These are phyloP conservation scores for Nicator chloris DNA, from an alignment of 2,113 vertebrate genomes.

Conservation along the genomic window DNA sequence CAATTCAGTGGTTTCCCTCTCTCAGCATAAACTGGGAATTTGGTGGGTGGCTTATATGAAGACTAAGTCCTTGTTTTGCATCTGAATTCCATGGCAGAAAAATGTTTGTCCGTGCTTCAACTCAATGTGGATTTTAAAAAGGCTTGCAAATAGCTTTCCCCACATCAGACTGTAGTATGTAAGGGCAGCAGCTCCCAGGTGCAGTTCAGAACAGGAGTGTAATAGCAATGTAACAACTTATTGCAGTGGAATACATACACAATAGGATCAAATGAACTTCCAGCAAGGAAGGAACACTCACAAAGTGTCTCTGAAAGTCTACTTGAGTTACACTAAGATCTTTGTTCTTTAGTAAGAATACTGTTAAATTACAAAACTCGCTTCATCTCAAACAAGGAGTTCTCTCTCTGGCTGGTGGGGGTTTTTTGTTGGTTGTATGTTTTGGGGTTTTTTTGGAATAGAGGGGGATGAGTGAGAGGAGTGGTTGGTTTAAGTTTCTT, in stretches of 20 bases:
- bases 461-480: neutral
- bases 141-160: neutral
- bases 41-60: neutral
- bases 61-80: neutral
- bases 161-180: neutral
- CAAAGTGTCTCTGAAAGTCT: neutral
- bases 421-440: neutral
- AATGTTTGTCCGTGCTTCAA: neutral
- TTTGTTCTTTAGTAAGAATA: neutral
- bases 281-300: neutral
- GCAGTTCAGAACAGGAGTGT: neutral
- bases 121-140: neutral
- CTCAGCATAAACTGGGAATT: neutral
- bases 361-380: neutral
- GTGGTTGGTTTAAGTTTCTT: neutral
- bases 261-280: neutral
- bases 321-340: neutral
- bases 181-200: neutral
- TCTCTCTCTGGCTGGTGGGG: neutral
- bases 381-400: neutral
- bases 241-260: neutral
- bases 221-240: neutral
- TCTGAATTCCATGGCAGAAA: neutral
- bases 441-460: neutral
- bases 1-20: neutral